Percentiles rank a stretch among this genome's conserved stretches.
These are phyloP conservation scores for Entomyzon cyanotis DNA, from an alignment of 2,113 vertebrate species.

Conservation along the genomic window DNA sequence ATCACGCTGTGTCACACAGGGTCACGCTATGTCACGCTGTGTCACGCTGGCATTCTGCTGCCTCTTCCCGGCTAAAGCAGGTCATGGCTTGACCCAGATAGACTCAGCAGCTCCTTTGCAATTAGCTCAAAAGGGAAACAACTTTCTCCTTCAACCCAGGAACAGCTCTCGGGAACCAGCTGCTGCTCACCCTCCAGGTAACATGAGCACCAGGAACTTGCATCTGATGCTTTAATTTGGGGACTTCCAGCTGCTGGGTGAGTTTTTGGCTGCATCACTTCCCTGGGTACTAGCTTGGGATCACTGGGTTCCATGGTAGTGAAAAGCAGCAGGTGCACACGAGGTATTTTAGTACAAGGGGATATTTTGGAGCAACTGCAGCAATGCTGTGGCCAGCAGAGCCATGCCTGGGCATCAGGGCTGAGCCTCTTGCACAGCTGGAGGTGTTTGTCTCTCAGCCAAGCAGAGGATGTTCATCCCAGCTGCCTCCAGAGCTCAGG, in stretches of 20 bases:
- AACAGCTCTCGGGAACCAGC: not conserved
- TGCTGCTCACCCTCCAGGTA: fast-evolving
- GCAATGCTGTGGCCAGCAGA: not conserved
- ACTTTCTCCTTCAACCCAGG: constrained; percentile 21
- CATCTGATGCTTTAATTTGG: not conserved
- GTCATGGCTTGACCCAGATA: constrained; percentile 37
- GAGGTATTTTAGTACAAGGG: not conserved
- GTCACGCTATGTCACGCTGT: not conserved
- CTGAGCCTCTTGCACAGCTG: not conserved
- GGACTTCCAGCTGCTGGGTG: not conserved
- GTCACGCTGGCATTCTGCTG: not conserved
- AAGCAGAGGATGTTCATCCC: not conserved
- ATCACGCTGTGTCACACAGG: not conserved
- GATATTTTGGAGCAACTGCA: not conserved
- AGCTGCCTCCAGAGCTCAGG: not conserved
- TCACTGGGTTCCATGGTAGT: fast-evolving
- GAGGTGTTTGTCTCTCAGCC: fast-evolving
- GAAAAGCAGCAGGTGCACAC: not conserved
- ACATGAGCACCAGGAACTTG: not conserved
- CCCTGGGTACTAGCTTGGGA: not conserved
- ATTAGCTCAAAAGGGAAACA: constrained; percentile 47
- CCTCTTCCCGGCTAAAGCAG: not conserved
- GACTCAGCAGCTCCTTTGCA: constrained; percentile 1
- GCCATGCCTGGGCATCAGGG: fast-evolving
- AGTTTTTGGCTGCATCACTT: not conserved